Evolutionary conservation across 2,888 invertebrate species (phyloP), one percentile per base, ranked within the genome.

Genomic region (Cataglyphis livida): DNA sequence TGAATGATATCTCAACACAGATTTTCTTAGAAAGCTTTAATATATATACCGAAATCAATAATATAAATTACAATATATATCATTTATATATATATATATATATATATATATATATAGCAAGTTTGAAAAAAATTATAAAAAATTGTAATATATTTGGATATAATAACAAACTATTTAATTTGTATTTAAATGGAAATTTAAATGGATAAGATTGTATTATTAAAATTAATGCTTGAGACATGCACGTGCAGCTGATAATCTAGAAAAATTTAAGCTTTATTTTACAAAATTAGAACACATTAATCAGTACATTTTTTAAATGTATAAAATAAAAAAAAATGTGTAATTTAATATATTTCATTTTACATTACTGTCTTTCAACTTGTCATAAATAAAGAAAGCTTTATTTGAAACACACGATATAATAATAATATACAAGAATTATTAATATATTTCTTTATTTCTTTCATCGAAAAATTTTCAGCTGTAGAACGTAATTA

Each of bases 11-110:
- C 59, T n/a, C 15, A n/a, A 10, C 7, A 7, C 18, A 25, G 3
- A 54, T 18, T 54, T 7, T 54, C n/a, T 41, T 32, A 41, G 18
- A 28, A 54, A 51, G n/a, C 12, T 41, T 57, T n/a, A 32, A 5
- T 0, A 28, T 68, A 48, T 51, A 57, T 62, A 35, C 6, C 25
- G 1, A 66, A 28, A 66, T 76, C 57, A 57, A 70, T 70, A 41
- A 66, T 10, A 9, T 21, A 10, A 28, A 9, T 38, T 35, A 61
- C 15, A 48, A 5, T 18, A 48, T 18, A 18, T 44, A 12, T 9
- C 1, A 2, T 9, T 10, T 38, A 38, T 38, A 38, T 10, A 38
- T 38, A 32, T 32, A 25, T 32, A 6, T 32, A 32, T 32, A 32
- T 32, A 0, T 32, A 32, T 32, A 32, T 32, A 38, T 38, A 10